These are phyloP conservation scores for Drosophila infuscata DNA, from an alignment of 2,888 invertebrate species.

Conservation along the genomic window DNA sequence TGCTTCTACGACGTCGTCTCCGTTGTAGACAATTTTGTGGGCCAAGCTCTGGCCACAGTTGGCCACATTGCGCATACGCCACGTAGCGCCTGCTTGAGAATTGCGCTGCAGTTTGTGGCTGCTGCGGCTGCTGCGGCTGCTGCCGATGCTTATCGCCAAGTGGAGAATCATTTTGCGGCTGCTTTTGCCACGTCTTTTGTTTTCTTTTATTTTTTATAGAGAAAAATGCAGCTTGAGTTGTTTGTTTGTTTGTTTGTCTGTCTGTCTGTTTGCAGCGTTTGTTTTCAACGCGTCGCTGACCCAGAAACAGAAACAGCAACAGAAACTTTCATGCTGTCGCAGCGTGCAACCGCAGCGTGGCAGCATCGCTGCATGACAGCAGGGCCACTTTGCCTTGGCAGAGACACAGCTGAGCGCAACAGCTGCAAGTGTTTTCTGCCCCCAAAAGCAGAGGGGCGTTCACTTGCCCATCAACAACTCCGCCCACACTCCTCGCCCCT, in stretches of 20 bases:
- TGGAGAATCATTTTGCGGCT: conserved; percentile 70
- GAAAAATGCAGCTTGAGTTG: conserved; percentile 45
- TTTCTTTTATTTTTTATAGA: not conserved
- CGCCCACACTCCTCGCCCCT: not conserved
- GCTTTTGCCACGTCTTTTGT: conserved; percentile 53
- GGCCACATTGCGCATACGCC: conserved; percentile 75
- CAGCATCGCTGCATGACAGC: conserved; percentile 2
- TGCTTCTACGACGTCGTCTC: conserved; percentile 13
- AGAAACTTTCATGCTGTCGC: conserved; percentile 69
- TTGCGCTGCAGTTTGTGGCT: conserved; percentile 5
- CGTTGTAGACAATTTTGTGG: conserved; percentile 40
- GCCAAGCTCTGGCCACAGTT: conserved; percentile 36
- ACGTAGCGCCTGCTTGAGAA: conserved; percentile 43
- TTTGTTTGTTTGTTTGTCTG: conserved; percentile 18
- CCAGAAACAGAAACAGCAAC: conserved; percentile 75
- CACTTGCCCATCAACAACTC: conserved; percentile 13
- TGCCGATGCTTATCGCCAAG: conserved; percentile 62
- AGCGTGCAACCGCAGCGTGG: conserved; percentile 57
- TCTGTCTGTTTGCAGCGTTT: conserved; percentile 39
- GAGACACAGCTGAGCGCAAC: conserved; percentile 38
- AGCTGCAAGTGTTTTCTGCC: conserved; percentile 75
- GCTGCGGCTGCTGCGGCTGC: conserved; percentile 27
- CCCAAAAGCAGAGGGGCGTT: conserved; percentile 27
- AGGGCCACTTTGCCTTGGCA: not conserved
- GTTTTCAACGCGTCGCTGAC: conserved; percentile 76